Evolutionary conservation across 2,113 vertebrate genomes (phyloP).

Genomic region (Lamprotornis superbus): DNA sequence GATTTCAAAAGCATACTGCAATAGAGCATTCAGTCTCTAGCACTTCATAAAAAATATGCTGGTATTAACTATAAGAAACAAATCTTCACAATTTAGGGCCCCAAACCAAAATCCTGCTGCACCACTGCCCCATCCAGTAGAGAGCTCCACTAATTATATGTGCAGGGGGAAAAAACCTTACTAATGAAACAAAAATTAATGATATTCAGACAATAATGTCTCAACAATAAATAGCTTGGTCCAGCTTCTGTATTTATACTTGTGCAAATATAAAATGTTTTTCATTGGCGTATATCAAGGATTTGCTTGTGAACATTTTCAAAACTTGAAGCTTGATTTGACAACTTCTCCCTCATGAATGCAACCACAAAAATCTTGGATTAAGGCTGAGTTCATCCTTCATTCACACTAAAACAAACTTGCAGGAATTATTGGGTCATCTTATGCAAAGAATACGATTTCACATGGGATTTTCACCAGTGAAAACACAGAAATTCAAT

Average conservation of each 20-base stretch:
- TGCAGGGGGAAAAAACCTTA: accelerated
- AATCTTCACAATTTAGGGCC: background rate
- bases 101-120: background rate
- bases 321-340: background rate
- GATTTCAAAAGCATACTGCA: background rate
- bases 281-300: background rate
- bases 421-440: background rate
- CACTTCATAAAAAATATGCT: background rate
- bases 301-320: background rate
- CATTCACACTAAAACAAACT: background rate
- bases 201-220: background rate
- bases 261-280: background rate
- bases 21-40: background rate
- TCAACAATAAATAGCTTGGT: background rate
- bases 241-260: background rate
- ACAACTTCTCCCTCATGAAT: background rate
- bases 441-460: background rate
- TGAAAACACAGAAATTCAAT: background rate
- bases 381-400: background rate
- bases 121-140: background rate
- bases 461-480: background rate
- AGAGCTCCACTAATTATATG: background rate
- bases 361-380: background rate
- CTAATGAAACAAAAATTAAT: background rate
- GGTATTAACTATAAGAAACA: background rate